Evolutionary conservation across 2,113 vertebrate genomes (phyloP), one percentile per base, ranked within the genome.

Genomic region (Zosterops lateralis): DNA sequence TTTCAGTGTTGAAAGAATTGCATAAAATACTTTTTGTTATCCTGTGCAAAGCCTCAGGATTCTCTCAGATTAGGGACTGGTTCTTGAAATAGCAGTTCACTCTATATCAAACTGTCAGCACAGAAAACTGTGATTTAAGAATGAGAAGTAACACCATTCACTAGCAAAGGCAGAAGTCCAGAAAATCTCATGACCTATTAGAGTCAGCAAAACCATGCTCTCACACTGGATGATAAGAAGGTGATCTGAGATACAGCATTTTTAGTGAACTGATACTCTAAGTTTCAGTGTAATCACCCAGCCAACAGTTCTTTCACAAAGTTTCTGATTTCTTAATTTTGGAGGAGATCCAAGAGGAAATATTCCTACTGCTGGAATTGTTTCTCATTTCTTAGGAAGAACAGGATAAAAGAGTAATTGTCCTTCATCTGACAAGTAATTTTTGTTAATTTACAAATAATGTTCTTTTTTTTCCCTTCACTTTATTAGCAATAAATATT

Each of bases 211-310:
- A 89, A 61, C 10, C 24, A 20, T 40, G 32, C 24, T 68, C 20
- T 74, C 18, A 18, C 14, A 14, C 6, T 48, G 8, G 7, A 48
- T 17, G 7, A 48, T 21, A 45, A 10, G 6, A 51, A 48, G 21
- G 10, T 77, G 45, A 50, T 47, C 36, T 78, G 42, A 77, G 22
- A 8, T 38, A 34, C 17, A 74, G 10, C 6, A 44, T 90, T 74
- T 77, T n/a, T 36, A 65, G 22, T 22, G 6, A 84, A 73, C 0
- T 0, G 0, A 32, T 68, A 32, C 10, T 34, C 15, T 10, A 47
- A 40, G 2, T 17, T 70, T 71, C 62, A 51, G 8, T 29, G 32
- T 38, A 68, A 60, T 31, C 47, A 67, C 28, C 3, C 29, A 84
- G 6, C 4, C 15, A 50, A 17, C 1, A 4, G 17, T 7, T 87